A percentile compares a stretch with the other conserved stretches of the same genome.
Conservation (phyloP, 2,113 vertebrate genomes). For the Otocyon megalotis region DNA sequence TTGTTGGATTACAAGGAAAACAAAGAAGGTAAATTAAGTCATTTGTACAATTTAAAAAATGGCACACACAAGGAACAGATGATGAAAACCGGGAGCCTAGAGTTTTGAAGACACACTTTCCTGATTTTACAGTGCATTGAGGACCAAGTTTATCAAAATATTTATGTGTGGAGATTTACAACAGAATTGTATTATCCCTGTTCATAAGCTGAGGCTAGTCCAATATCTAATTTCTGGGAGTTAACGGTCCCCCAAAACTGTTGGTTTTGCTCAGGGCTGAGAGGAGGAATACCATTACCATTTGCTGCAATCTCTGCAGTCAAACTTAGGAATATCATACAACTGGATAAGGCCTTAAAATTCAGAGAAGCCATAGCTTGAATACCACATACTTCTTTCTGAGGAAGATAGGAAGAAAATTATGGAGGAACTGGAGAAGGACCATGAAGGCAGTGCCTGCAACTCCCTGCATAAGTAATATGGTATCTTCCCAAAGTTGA, state of each 20-base stretch:
- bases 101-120: background rate
- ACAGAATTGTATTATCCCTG: background rate
- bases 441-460: slow-evolving; percentile 93
- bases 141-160: background rate
- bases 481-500: slow-evolving; percentile 94
- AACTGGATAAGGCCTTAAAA: background rate
- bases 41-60: background rate
- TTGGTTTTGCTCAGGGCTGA: background rate
- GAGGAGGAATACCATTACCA: background rate
- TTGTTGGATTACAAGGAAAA: background rate
- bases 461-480: slow-evolving; percentile 96
- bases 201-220: background rate
- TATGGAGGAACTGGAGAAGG: slow-evolving; percentile 95
- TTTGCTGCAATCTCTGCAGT: background rate
- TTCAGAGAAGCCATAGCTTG: slow-evolving; percentile 94
- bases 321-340: background rate
- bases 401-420: slow-evolving; percentile 95
- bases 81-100: background rate
- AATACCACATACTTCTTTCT: slow-evolving; percentile 95
- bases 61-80: background rate
- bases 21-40: background rate
- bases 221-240: background rate
- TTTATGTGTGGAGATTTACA: background rate
- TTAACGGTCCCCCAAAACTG: background rate
- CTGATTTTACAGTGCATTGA: background rate